A percentile compares a stretch with the other conserved stretches of the same genome.
phyloP scores from a whole-genome alignment of 2,113 vertebrate genomes.

The Cnemophilus loriae region DNA sequence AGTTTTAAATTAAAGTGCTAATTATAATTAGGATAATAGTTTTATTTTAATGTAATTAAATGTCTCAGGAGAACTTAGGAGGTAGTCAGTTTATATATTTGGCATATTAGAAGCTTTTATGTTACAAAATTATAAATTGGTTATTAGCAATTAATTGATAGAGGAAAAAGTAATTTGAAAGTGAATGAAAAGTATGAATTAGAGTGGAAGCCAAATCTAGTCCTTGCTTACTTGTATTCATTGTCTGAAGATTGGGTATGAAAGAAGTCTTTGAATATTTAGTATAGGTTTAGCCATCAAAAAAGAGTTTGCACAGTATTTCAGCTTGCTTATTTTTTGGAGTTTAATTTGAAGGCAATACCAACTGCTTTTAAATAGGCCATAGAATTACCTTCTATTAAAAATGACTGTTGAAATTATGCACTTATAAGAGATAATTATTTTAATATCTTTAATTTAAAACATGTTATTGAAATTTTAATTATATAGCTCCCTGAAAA shows the following conservation, averaged over 20 bases:
- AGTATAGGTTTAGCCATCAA: neutral
- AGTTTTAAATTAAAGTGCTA: neutral
- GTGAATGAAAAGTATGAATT: neutral
- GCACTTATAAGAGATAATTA: neutral
- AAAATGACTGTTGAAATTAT: neutral
- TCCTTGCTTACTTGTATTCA: neutral
- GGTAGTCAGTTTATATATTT: neutral
- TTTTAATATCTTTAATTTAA: neutral
- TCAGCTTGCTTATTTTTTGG: neutral
- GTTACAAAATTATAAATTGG: neutral
- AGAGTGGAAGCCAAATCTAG: neutral
- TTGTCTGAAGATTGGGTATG: neutral
- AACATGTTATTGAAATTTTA: neutral
- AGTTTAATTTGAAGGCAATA: neutral
- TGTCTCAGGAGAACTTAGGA: neutral
- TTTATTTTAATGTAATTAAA: slow-evolving; percentile 7
- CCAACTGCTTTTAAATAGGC: neutral
- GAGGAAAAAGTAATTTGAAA: neutral
- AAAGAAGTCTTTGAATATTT: neutral
- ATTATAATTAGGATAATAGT: neutral
- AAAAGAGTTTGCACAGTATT: neutral
- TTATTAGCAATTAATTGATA: neutral
- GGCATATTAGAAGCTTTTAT: neutral
- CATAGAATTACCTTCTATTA: neutral
- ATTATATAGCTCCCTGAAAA: neutral